phyloP scores from a whole-genome alignment of 2,888 invertebrate species.

The Drepanosiphum platanoidis region DNA sequence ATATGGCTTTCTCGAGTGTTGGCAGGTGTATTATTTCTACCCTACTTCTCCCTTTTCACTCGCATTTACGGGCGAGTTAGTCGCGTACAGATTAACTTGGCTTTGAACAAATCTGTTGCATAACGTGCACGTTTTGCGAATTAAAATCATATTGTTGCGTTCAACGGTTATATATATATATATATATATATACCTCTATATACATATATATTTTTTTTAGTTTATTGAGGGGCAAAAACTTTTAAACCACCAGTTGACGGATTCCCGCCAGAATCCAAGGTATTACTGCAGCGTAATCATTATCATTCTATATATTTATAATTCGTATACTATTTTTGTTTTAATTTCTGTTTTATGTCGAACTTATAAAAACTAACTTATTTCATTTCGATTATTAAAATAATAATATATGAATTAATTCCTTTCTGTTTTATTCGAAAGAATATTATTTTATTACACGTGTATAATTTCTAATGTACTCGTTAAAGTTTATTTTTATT shows the following conservation, averaged over 20 bases:
- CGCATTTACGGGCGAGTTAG: neutral
- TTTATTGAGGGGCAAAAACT: neutral
- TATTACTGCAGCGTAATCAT: neutral
- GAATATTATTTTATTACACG: too few relatives aligned
- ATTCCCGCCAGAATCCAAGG: neutral
- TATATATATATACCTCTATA: too few relatives aligned
- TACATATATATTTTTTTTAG: neutral
- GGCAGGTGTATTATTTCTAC: constrained; percentile 31
- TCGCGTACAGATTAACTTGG: constrained; percentile 19
- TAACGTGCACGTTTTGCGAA: constrained; percentile 27
- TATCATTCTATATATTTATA: neutral
- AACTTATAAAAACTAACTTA: too few relatives aligned
- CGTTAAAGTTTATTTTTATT: too few relatives aligned
- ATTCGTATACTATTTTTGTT: neutral
- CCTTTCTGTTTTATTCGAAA: too few relatives aligned
- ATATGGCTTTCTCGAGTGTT: neutral
- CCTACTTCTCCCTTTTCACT: neutral
- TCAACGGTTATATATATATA: neutral
- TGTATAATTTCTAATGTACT: too few relatives aligned
- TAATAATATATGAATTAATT: too few relatives aligned
- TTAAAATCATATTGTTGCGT: constrained; percentile 22
- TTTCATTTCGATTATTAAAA: too few relatives aligned
- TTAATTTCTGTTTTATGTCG: neutral
- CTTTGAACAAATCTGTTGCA: constrained; percentile 27
- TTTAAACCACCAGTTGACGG: constrained; percentile 40